These are phyloP conservation scores for Rotaria socialis DNA, from an alignment of 2,888 invertebrate species.

Conservation along the genomic window DNA sequence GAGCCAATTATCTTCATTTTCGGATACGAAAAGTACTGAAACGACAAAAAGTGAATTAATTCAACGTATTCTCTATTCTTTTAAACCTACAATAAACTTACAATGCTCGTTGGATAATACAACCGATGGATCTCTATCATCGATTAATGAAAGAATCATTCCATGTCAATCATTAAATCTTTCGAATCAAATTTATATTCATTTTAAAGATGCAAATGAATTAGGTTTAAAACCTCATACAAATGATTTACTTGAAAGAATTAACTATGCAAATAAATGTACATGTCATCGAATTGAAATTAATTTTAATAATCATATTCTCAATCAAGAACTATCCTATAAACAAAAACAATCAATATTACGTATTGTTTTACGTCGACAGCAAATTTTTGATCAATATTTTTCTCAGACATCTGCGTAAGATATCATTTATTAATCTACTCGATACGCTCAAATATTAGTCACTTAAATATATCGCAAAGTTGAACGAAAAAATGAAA, in stretches of 20 bases:
- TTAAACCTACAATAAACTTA: neutral
- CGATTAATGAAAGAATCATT: neutral
- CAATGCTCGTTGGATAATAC: neutral
- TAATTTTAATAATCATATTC: neutral
- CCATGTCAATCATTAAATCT: neutral
- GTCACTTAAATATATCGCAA: no score
- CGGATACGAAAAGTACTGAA: neutral
- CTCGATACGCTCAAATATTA: no score
- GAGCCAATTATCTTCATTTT: neutral
- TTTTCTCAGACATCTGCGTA: neutral
- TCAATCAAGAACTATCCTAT: neutral
- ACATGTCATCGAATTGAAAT: neutral
- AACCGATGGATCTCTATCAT: neutral
- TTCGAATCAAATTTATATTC: neutral
- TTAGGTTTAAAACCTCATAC: neutral
- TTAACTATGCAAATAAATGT: neutral
- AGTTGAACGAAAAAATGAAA: no score
- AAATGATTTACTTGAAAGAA: neutral
- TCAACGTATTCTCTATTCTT: neutral
- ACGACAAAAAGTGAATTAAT: constrained; percentile 1
- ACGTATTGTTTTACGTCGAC: neutral
- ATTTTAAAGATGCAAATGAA: neutral
- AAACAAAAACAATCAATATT: constrained; percentile 12
- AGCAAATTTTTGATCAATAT: neutral
- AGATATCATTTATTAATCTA: no score